These are phyloP conservation scores for Crotalus viridis DNA, from an alignment of 2,113 vertebrate genomes.

Conservation along the genomic window DNA sequence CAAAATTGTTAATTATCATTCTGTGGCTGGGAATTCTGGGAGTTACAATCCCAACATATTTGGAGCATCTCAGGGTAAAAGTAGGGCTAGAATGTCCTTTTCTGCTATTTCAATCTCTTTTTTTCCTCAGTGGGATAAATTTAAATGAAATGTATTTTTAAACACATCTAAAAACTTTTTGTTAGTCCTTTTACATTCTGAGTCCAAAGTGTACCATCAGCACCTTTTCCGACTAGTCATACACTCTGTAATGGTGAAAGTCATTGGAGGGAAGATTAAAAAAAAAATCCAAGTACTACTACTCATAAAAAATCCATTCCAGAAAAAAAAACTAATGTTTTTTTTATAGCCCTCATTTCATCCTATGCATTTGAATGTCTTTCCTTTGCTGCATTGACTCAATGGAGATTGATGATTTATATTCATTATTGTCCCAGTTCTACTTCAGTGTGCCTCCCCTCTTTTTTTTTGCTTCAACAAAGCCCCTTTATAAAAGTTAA, in stretches of 20 bases:
- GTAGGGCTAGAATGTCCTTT: conserved; percentile 50
- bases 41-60: background rate
- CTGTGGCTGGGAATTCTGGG: background rate
- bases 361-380: conserved; percentile 16
- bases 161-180: conserved; percentile 28
- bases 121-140: conserved; percentile 51
- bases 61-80: background rate
- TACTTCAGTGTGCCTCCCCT: background rate
- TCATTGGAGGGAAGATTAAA: conserved; percentile 46
- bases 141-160: conserved; percentile 62
- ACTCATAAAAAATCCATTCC: conserved; percentile 64
- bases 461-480: conserved; percentile 28
- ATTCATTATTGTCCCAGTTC: conserved; percentile 34
- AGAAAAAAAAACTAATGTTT: conserved; percentile 55
- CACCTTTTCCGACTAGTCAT: conserved; percentile 66
- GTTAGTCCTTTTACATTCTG: conserved; percentile 58
- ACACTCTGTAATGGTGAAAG: conserved; percentile 67
- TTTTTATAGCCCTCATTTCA: conserved; percentile 48
- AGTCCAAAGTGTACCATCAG: conserved; percentile 64
- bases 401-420: conserved; percentile 48
- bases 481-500: conserved; percentile 53
- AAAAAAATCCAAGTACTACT: conserved; percentile 63
- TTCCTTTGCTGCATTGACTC: conserved; percentile 39
- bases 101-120: conserved; percentile 60
- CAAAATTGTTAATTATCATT: background rate